Percentiles rank a stretch among this genome's conserved stretches.
Conservation (phyloP, 1,140 invertebrate genomes). For the Thaumetopoea pityocampa region DNA sequence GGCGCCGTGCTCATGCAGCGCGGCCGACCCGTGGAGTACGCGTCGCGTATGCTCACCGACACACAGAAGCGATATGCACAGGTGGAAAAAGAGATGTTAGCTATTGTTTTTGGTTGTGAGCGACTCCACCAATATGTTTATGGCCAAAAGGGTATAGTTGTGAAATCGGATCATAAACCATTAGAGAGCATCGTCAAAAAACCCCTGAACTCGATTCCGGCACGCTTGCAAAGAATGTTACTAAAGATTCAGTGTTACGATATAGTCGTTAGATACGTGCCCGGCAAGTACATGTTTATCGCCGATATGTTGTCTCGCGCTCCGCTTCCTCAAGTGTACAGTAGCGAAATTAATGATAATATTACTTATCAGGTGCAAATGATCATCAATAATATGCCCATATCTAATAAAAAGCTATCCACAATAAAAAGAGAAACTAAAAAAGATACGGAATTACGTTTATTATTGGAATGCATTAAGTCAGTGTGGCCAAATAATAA, state of each 20-base stretch:
- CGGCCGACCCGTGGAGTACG: conserved; percentile 45
- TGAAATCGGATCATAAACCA: conserved; percentile 36
- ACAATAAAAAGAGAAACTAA: conserved; percentile 7
- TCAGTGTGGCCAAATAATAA: conserved; percentile 15
- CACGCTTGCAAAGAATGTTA: conserved; percentile 23
- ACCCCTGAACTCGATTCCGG: conserved; percentile 8
- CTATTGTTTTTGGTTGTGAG: conserved; percentile 43
- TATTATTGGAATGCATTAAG: conserved; percentile 7
- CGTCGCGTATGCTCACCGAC: conserved; percentile 31
- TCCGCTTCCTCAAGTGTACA: conserved; percentile 17
- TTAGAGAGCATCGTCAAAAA: conserved; percentile 21
- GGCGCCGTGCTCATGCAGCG: conserved; percentile 35
- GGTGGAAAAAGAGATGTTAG: conserved; percentile 58
- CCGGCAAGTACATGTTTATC: conserved; percentile 61
- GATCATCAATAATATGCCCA: conserved; percentile 10
- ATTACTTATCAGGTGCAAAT: conserved; percentile 9
- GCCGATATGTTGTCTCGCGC: conserved; percentile 61
- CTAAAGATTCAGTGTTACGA: too few species aligned
- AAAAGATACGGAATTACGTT: conserved; percentile 4
- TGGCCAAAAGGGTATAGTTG: conserved; percentile 40
- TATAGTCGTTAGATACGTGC: conserved; percentile 26
- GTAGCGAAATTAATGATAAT: conserved; percentile 8
- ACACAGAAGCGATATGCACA: conserved; percentile 23
- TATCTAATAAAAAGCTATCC: conserved; percentile 11
- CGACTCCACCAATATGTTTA: conserved; percentile 44